phyloP scores from a whole-genome alignment of 2,113 vertebrate genomes.

The Telmatochromis sp. region DNA sequence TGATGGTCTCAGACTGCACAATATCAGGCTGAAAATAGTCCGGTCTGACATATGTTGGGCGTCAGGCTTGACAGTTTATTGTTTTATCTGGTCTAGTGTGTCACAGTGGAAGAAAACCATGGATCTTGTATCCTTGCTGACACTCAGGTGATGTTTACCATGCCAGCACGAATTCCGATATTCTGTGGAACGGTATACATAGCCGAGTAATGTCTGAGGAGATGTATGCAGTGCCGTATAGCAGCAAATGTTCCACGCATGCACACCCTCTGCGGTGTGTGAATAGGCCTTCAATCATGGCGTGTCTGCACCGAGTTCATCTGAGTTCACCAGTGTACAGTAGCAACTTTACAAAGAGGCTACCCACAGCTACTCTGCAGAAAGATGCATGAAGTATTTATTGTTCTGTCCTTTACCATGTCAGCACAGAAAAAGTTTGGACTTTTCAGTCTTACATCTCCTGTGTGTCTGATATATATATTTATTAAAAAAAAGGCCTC shows the following conservation, averaged over 20 bases:
- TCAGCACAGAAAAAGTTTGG: background rate
- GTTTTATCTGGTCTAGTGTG: background rate
- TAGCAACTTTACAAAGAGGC: background rate
- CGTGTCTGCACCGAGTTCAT: background rate
- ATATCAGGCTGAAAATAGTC: background rate
- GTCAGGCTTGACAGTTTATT: background rate
- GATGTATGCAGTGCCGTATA: background rate
- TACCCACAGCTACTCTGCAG: background rate
- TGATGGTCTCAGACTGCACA: background rate
- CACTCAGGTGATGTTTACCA: background rate
- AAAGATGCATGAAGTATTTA: background rate
- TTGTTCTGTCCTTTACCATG: background rate
- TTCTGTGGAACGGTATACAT: background rate
- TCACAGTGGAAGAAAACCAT: background rate
- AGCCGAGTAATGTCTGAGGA: background rate
- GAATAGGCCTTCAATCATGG: background rate
- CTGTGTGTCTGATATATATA: background rate
- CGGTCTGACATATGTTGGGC: background rate
- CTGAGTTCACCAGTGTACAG: background rate
- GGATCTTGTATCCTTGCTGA: background rate
- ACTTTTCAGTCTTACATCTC: background rate
- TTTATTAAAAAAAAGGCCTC: rapidly evolving
- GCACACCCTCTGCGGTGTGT: background rate
- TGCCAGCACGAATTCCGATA: background rate
- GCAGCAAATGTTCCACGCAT: background rate